Percentiles rank a stretch among this genome's conserved stretches.
Conservation (phyloP, 2,797 vertebrate genomes). For the Bryconaethiops microstoma region DNA sequence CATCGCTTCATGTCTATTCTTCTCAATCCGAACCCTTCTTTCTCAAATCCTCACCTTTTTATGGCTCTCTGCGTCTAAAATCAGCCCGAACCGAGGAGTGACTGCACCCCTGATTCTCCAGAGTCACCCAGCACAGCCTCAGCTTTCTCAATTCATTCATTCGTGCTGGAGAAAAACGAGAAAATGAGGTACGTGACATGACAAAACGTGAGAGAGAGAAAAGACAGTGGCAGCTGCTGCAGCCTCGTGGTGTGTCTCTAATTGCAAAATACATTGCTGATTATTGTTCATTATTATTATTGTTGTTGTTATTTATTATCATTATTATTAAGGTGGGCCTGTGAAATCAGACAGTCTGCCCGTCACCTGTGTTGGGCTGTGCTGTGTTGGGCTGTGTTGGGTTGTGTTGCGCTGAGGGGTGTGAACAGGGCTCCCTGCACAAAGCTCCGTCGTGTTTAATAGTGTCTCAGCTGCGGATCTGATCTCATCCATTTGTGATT, state of each 20-base stretch:
- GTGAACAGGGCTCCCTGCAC: conserved; percentile 6
- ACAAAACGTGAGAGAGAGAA: background rate
- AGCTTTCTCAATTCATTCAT: conserved; percentile 39
- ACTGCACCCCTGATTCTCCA: conserved; percentile 28
- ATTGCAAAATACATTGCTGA: conserved; percentile 10
- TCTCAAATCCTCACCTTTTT: background rate
- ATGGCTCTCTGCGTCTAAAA: background rate
- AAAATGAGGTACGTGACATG: conserved; percentile 76
- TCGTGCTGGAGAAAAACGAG: conserved; percentile 63
- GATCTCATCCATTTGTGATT: background rate
- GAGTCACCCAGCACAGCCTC: conserved; percentile 1
- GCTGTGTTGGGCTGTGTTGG: background rate
- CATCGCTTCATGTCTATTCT: conserved; percentile 46
- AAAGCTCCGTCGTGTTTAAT: background rate
- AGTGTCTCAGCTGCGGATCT: too few species aligned
- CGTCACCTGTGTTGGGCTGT: conserved; percentile 45
- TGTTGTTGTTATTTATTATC: background rate
- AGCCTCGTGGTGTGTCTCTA: background rate
- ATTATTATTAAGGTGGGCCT: conserved; percentile 3
- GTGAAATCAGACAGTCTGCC: conserved; percentile 26
- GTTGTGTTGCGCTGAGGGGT: background rate
- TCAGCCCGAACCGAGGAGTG: background rate
- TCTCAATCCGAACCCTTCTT: conserved; percentile 24
- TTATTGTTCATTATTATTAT: background rate
- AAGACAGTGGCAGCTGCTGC: background rate